These are phyloP conservation scores for Prunella fulvescens DNA, from an alignment of 2,113 vertebrate genomes.

Conservation along the genomic window DNA sequence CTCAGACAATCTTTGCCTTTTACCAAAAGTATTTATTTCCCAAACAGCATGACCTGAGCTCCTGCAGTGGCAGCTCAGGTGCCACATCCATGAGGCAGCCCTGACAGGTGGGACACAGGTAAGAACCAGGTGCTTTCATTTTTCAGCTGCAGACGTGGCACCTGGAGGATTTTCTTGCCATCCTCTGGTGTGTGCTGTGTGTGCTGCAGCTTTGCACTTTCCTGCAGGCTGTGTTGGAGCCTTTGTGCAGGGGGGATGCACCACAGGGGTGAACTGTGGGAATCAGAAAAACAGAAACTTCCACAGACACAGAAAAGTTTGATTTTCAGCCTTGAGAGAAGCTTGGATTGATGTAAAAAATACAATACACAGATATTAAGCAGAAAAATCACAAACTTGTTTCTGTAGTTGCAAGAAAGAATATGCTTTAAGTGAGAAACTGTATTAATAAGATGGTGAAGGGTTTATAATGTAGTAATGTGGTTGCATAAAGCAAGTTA, in stretches of 20 bases:
- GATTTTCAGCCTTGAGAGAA: not conserved
- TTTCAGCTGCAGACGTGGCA: fast-evolving
- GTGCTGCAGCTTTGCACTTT: not conserved
- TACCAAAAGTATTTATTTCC: not conserved
- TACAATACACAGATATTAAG: not conserved
- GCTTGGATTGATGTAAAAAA: not conserved
- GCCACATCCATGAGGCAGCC: not conserved
- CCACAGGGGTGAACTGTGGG: not conserved
- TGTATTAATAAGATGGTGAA: not conserved
- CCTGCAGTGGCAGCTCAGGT: not conserved
- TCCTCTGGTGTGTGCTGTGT: not conserved
- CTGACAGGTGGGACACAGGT: not conserved
- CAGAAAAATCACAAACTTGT: not conserved
- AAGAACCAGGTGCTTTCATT: not conserved
- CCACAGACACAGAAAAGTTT: not conserved
- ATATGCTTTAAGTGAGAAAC: not conserved
- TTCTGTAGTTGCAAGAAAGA: not conserved
- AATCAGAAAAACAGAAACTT: not conserved
- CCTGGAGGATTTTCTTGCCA: not conserved
- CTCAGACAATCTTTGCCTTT: not conserved
- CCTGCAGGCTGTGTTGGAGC: not conserved
- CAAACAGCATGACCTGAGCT: not conserved
- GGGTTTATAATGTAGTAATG: not conserved
- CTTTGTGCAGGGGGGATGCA: not conserved
- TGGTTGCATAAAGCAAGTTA: not conserved